Conservation (phyloP, 2,797 vertebrate genomes). For the Craterocephalus amniculus region DNA sequence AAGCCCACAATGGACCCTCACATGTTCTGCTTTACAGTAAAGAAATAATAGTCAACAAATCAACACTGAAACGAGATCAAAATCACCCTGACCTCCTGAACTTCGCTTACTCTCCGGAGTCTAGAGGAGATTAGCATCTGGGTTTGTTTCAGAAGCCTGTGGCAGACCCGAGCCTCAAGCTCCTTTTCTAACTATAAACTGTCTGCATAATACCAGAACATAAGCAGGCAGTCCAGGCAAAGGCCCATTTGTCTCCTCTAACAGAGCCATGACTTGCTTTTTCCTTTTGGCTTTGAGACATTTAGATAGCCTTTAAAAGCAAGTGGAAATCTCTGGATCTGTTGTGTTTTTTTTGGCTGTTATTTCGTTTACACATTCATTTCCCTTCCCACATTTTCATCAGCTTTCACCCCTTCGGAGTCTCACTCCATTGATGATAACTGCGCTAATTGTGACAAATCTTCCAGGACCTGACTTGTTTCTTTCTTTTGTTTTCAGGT, state of each 20-base stretch:
- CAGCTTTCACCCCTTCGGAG: neutral
- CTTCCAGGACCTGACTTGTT: slow-evolving; percentile 11
- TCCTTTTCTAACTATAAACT: slow-evolving; percentile 38
- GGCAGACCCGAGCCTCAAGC: slow-evolving; percentile 35
- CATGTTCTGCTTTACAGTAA: slow-evolving; percentile 40
- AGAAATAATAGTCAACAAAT: slow-evolving; percentile 51
- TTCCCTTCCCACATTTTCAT: slow-evolving; percentile 22
- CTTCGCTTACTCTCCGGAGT: slow-evolving; percentile 25
- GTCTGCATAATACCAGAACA: slow-evolving; percentile 57
- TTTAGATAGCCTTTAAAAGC: slow-evolving; percentile 24
- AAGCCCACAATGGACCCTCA: slow-evolving; percentile 49
- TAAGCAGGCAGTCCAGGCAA: slow-evolving; percentile 31
- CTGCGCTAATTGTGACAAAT: slow-evolving; percentile 9
- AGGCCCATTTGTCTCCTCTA: slow-evolving; percentile 45
- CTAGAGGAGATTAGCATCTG: slow-evolving; percentile 67
- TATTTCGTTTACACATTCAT: slow-evolving; percentile 31
- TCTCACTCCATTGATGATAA: neutral
- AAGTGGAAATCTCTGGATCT: slow-evolving; percentile 18
- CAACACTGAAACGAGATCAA: slow-evolving; percentile 43
- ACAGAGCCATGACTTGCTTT: slow-evolving; percentile 45
- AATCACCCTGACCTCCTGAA: slow-evolving; percentile 44
- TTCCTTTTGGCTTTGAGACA: slow-evolving; percentile 16
- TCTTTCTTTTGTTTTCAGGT: slow-evolving; percentile 76
- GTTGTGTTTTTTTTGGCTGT: slow-evolving; percentile 36
- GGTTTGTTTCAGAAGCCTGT: slow-evolving; percentile 42